A percentile compares a stretch with the other conserved stretches of the same genome.
Evolutionary conservation across 2,888 invertebrate genomes (phyloP).

Genomic region (Apotomis betuletana): DNA sequence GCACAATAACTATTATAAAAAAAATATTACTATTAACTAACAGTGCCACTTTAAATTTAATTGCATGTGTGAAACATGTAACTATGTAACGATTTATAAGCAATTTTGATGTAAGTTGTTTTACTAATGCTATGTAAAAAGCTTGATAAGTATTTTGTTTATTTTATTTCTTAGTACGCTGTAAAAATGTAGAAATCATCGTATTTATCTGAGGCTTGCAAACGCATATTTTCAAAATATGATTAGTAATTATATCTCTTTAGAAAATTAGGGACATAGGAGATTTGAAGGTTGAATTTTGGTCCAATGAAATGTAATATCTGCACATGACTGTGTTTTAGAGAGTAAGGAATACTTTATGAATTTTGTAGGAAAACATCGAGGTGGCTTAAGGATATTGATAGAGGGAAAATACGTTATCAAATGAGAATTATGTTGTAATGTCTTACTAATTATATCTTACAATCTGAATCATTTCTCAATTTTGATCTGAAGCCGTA

Average conservation of each 20-base stretch:
- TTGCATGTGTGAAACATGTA: slow-evolving; percentile 57
- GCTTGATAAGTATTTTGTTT: slow-evolving; percentile 26
- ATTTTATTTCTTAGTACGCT: slow-evolving; percentile 6
- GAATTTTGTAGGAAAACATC: slow-evolving; percentile 42
- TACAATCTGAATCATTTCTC: no score
- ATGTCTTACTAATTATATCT: no score
- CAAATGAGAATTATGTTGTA: slow-evolving; percentile 14
- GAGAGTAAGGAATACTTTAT: slow-evolving; percentile 53
- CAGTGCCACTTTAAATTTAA: slow-evolving; percentile 76
- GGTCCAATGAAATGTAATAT: slow-evolving; percentile 80
- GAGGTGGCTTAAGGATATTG: slow-evolving; percentile 19
- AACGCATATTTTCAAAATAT: slow-evolving; percentile 29
- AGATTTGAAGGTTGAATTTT: slow-evolving; percentile 81
- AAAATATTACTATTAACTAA: slow-evolving; percentile 60
- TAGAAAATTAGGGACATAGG: slow-evolving; percentile 33
- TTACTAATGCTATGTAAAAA: slow-evolving; percentile 46
- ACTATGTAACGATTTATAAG: slow-evolving; percentile 59
- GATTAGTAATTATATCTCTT: slow-evolving; percentile 24
- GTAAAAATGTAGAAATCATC: slow-evolving; percentile 26
- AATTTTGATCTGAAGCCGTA: no score
- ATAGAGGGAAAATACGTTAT: slow-evolving; percentile 18
- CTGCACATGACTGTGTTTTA: slow-evolving; percentile 75
- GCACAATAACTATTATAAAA: slow-evolving; percentile 70
- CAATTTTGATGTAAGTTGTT: slow-evolving; percentile 54
- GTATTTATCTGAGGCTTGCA: slow-evolving; percentile 32